A percentile compares a stretch with the other conserved stretches of the same genome.
phyloP scores from a whole-genome alignment of 2,113 vertebrate species.

The Murina feae region DNA sequence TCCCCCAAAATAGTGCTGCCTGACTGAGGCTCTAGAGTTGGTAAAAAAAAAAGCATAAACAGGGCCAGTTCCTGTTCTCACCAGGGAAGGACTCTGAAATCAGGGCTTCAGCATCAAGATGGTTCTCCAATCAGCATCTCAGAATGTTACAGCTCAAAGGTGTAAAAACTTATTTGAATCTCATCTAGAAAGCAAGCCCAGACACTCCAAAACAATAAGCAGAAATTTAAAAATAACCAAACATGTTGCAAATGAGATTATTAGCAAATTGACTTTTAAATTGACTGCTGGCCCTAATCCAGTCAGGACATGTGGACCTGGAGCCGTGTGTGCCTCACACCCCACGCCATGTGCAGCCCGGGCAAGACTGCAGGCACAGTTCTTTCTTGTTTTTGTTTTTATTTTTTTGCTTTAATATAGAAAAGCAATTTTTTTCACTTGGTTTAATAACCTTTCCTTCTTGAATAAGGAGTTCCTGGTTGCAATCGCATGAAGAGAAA shows the following conservation, averaged over 20 bases:
- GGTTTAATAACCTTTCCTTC: conserved; percentile 77
- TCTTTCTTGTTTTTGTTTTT: conserved; percentile 62
- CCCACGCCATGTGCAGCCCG: conserved; percentile 23
- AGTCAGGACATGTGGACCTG: background rate
- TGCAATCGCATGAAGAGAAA: conserved; percentile 74
- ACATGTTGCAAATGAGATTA: background rate
- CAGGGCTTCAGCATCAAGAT: background rate
- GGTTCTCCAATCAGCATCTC: background rate
- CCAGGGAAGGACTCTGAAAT: background rate
- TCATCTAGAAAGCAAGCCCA: conserved; percentile 30
- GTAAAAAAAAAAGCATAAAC: background rate
- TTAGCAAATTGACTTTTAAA: background rate
- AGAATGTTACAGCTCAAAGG: background rate
- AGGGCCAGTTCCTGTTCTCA: background rate
- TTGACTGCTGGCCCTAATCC: background rate
- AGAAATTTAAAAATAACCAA: conserved; percentile 38
- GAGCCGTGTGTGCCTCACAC: background rate
- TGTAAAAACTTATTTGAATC: conserved; percentile 27
- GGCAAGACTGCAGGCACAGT: conserved; percentile 55
- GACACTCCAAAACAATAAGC: conserved; percentile 19
- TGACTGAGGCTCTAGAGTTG: background rate
- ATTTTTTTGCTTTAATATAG: conserved; percentile 59
- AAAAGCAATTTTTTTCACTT: conserved; percentile 71
- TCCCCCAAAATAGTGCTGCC: background rate
- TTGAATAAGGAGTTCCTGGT: conserved; percentile 79